Evolutionary conservation across 2,888 invertebrate genomes (phyloP).

Genomic region (Eristalis arbustorum): DNA sequence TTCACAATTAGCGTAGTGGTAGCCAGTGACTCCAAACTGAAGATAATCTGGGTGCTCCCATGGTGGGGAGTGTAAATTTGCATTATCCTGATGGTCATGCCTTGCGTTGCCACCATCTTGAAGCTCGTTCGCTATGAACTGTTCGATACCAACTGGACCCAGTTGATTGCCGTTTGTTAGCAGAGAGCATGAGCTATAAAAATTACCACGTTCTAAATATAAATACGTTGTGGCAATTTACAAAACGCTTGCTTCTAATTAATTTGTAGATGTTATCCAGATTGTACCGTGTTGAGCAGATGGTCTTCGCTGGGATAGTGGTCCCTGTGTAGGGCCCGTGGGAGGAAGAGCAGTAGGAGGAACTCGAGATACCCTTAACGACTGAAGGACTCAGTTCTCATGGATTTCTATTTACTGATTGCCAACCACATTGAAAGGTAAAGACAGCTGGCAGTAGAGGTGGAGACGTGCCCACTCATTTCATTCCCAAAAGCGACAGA

Average conservation of each 20-base stretch:
- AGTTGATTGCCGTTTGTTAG: neutral
- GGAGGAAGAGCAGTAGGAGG: neutral
- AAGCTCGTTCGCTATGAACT: neutral
- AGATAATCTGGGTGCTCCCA: conserved; percentile 29
- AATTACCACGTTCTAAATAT: conserved; percentile 12
- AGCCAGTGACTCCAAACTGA: conserved; percentile 16
- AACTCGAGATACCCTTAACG: neutral
- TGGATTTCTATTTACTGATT: conserved; percentile 2
- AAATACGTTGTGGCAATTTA: neutral
- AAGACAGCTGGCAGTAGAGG: neutral
- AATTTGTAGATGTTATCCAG: conserved; percentile 23
- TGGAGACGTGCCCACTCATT: neutral
- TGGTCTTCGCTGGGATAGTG: neutral
- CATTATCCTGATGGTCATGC: neutral
- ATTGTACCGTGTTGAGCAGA: neutral
- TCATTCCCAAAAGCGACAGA: neutral
- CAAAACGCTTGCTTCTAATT: conserved; percentile 8
- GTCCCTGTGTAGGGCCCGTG: neutral
- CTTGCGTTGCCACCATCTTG: neutral
- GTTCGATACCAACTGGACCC: neutral
- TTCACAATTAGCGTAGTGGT: conserved; percentile 40
- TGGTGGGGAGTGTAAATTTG: conserved; percentile 12
- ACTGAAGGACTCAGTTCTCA: neutral
- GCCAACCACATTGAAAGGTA: neutral
- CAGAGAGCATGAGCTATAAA: neutral